These are phyloP conservation scores for Hermetia illucens DNA, from an alignment of 1,140 invertebrate genomes.

Conservation along the genomic window DNA sequence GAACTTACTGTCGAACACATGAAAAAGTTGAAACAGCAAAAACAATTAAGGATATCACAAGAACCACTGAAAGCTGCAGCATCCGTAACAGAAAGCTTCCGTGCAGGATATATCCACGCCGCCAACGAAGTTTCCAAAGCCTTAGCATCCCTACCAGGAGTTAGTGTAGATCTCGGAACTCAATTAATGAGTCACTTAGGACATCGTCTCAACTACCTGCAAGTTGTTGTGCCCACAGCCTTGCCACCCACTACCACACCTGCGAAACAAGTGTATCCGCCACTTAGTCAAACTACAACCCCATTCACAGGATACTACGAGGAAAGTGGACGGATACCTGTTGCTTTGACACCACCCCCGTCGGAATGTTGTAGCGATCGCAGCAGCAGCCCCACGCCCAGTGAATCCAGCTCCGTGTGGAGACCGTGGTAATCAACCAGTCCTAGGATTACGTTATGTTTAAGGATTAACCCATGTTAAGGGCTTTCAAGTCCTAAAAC, in stretches of 20 bases:
- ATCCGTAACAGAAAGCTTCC: constrained; percentile 47
- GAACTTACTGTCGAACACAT: constrained; percentile 80
- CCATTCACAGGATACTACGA: background rate
- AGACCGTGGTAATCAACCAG: constrained; percentile 23
- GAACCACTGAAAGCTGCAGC: constrained; percentile 31
- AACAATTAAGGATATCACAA: constrained; percentile 32
- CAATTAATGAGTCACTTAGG: constrained; percentile 78
- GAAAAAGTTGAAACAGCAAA: constrained; percentile 51
- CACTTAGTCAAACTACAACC: background rate
- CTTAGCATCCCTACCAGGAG: constrained; percentile 66
- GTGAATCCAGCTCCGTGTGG: constrained; percentile 24
- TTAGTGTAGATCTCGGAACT: constrained; percentile 73
- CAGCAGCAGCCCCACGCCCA: constrained; percentile 24
- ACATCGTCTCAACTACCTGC: constrained; percentile 52
- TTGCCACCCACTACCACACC: constrained; percentile 6
- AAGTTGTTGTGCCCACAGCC: constrained; percentile 25
- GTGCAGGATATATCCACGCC: constrained; percentile 68
- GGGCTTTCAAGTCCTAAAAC: too few relatives aligned
- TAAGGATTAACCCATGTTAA: too few relatives aligned
- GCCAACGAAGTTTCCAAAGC: constrained; percentile 60
- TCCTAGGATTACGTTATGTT: too few relatives aligned
- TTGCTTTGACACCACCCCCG: constrained; percentile 22
- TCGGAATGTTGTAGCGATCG: constrained; percentile 28
- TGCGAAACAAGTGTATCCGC: background rate
- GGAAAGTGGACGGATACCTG: constrained; percentile 5